Evolutionary conservation across 2,888 invertebrate genomes (phyloP), one percentile per base, ranked within the genome.

Genomic region (Monoplex corrugatus): DNA sequence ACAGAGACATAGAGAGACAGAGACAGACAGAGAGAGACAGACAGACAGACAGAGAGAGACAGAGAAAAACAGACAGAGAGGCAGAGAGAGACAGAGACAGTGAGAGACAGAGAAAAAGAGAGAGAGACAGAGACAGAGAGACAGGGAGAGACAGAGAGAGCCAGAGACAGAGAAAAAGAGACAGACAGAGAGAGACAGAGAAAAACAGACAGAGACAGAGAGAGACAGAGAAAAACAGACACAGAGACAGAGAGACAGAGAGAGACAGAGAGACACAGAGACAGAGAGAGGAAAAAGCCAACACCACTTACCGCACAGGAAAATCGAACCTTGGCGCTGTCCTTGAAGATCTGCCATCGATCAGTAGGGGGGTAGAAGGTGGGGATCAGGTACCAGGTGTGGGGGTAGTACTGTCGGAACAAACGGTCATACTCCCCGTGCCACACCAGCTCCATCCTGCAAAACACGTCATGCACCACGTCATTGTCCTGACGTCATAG

Each of bases 301-400:
- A 2, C 38, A 40, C 10, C 28, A 86, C 94, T 92, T 92, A 96
- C 96, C 94, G 95, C 95, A 91, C 96, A 96, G 38, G 95, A 95
- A 92, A 96, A 96, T 80, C 96, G 92, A 87, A 96, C 96, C 93
- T 96, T 96, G 88, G 96, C 96, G 86, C 95, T 95, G 93, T 96
- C 96, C 87, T 95, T 95, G 92, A 95, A 96, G 23, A 94, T 94
- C 87, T 95, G 92, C 95, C 95, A 95, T 16, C 92, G 90, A 32
- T 95, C 94, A 8, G 93, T 92, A n/a, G 96, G 95, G 23, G 94
- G 94, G 89, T 93, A 92, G 89, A 95, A 93, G 19, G 96, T 95
- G 5, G 96, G 95, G 19, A 95, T 92, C n/a, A 96, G 94, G 91
- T 92, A 94, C 96, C 96, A 96, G 75, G 92, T 91, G 91, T 96